phyloP scores from a whole-genome alignment of 2,888 invertebrate species.

The Macrosiphum euphorbiae region DNA sequence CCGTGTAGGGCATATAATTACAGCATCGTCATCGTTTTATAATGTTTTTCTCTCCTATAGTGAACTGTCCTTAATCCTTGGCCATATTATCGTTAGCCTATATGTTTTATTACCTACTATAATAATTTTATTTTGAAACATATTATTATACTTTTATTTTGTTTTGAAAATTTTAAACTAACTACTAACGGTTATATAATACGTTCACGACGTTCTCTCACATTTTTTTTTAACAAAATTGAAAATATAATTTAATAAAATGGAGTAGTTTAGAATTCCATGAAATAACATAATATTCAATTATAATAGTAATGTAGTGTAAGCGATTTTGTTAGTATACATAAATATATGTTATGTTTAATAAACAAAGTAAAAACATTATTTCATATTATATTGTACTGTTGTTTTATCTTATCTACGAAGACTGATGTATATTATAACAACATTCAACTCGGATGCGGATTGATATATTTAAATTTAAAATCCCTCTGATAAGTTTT shows the following conservation, averaged over 20 bases:
- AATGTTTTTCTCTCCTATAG: constrained; percentile 36
- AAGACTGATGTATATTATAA: neutral
- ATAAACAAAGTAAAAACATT: neutral
- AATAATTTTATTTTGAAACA: neutral
- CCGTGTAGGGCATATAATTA: constrained; percentile 30
- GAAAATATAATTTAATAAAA: neutral
- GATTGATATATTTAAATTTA: neutral
- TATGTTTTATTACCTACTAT: neutral
- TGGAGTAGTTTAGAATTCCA: neutral
- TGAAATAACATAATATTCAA: neutral
- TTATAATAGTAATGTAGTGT: neutral
- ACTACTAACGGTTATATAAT: neutral
- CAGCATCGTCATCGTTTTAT: constrained; percentile 27
- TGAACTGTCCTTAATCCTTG: constrained; percentile 14
- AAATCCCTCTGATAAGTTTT: neutral
- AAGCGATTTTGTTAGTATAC: neutral
- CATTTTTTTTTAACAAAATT: neutral
- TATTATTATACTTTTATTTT: neutral
- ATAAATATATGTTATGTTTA: neutral
- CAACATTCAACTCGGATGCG: neutral
- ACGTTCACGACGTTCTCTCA: neutral
- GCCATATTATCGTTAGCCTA: constrained; percentile 29
- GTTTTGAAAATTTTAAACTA: neutral
- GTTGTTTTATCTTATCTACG: neutral
- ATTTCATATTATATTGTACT: neutral